Conservation (phyloP, 2,797 vertebrate genomes). For the Melanotaenia maccullochi region DNA sequence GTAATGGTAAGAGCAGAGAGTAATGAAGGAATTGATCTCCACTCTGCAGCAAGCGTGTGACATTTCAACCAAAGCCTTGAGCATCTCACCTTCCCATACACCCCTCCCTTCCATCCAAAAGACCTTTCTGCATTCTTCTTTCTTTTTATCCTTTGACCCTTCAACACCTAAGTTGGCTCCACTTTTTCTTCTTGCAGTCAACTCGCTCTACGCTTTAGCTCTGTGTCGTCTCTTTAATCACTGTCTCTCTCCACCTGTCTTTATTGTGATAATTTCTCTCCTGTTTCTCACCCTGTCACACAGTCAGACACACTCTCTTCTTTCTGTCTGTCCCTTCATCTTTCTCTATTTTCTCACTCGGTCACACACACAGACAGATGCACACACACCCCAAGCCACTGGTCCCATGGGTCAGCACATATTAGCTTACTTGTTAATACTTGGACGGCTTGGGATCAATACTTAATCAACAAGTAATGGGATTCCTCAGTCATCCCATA, state of each 20-base stretch:
- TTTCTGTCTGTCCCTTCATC: slow-evolving; percentile 23
- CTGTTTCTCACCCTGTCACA: slow-evolving; percentile 48
- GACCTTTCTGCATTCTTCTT: slow-evolving; percentile 36
- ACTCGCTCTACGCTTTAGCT: slow-evolving; percentile 41
- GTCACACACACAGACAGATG: slow-evolving; percentile 50
- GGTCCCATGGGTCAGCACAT: slow-evolving; percentile 97
- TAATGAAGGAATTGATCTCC: slow-evolving; percentile 99
- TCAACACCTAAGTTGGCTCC: slow-evolving; percentile 39
- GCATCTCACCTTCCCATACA: slow-evolving; percentile 71
- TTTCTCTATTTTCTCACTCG: slow-evolving; percentile 53
- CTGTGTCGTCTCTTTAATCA: slow-evolving; percentile 53
- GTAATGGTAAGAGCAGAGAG: slow-evolving; percentile 90
- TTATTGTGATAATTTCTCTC: slow-evolving; percentile 64
- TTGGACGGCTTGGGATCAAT: slow-evolving; percentile 94
- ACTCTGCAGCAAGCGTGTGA: slow-evolving; percentile 88
- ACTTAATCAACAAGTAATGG: slow-evolving; percentile 99
- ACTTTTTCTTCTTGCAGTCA: slow-evolving; percentile 37
- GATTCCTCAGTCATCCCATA: slow-evolving; percentile 99
- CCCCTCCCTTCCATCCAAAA: slow-evolving; percentile 1
- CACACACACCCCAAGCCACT: slow-evolving; percentile 83
- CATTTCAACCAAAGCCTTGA: slow-evolving; percentile 97
- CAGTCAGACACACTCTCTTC: slow-evolving; percentile 73
- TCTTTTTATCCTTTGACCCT: slow-evolving; percentile 41
- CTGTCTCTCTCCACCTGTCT: slow-evolving; percentile 55
- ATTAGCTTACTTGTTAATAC: slow-evolving; percentile 99